Conservation (phyloP, 2,113 vertebrate species). For the Haemorhous mexicanus region DNA sequence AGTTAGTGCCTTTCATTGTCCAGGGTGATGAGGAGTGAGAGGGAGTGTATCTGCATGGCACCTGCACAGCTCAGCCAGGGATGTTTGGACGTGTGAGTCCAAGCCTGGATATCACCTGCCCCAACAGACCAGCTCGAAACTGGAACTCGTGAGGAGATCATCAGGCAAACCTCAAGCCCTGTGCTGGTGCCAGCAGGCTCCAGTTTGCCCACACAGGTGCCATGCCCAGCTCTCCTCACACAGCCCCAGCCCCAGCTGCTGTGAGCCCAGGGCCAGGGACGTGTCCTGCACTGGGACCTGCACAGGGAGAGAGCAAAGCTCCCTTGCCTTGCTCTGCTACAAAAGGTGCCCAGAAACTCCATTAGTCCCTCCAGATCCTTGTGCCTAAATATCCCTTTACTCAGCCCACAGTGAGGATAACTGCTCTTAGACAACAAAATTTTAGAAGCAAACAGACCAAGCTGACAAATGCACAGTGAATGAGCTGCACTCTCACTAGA, state of each 20-base stretch:
- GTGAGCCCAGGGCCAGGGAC: not conserved
- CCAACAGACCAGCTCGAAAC: not conserved
- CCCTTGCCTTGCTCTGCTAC: rapidly evolving
- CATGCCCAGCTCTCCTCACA: rapidly evolving
- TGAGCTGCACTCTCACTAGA: not conserved
- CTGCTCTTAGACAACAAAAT: not conserved
- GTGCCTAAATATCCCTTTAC: not conserved
- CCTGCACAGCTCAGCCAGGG: not conserved
- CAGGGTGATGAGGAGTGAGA: not conserved
- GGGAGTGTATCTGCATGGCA: not conserved
- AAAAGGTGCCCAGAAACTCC: not conserved
- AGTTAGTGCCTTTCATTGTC: not conserved
- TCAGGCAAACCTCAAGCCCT: not conserved
- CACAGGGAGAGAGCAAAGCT: not conserved
- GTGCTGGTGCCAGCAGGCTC: not conserved
- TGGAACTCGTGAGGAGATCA: not conserved
- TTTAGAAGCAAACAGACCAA: conserved; percentile 40
- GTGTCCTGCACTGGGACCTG: not conserved
- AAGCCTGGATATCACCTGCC: not conserved
- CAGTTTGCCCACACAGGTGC: not conserved
- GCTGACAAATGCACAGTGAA: conserved; percentile 35
- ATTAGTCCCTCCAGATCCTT: rapidly evolving
- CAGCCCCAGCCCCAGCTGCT: not conserved
- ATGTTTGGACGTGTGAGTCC: rapidly evolving
- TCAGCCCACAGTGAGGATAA: not conserved